These are phyloP conservation scores for Agelas oroides DNA, from an alignment of 37 sponge, comb jelly and placozoan genomes.

Conservation along the genomic window DNA sequence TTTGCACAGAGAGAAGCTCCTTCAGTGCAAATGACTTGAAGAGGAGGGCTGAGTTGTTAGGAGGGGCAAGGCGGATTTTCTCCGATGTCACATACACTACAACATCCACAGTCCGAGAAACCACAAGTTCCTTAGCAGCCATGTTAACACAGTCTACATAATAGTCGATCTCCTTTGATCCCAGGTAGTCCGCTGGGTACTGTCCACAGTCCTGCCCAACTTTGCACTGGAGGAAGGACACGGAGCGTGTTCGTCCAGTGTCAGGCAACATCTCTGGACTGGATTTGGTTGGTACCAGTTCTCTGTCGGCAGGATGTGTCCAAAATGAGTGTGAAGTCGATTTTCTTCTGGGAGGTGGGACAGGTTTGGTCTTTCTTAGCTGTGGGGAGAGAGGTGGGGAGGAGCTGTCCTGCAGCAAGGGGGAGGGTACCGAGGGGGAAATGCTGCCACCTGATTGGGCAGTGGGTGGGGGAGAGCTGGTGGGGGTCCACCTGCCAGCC, in stretches of 20 bases:
- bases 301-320: background rate
- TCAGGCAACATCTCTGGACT: background rate
- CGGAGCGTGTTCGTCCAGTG: background rate
- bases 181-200: slow-evolving; percentile 59
- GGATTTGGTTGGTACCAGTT: background rate
- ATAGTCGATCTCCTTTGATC: slow-evolving; percentile 47
- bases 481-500: too few relatives aligned
- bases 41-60: slow-evolving; percentile 37
- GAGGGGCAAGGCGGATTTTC: slow-evolving; percentile 66
- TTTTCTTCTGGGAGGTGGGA: slow-evolving; percentile 12
- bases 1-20: slow-evolving; percentile 42
- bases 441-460: too few relatives aligned
- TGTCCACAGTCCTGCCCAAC: slow-evolving; percentile 32
- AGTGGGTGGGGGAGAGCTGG: too few relatives aligned
- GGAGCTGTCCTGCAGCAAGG: too few relatives aligned
- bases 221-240: slow-evolving; percentile 38
- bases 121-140: slow-evolving; percentile 41
- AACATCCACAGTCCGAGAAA: slow-evolving; percentile 34
- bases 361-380: slow-evolving; percentile 3
- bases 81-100: slow-evolving; percentile 55
- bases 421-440: too few relatives aligned
- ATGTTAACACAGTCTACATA: slow-evolving; percentile 32
- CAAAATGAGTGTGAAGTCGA: background rate
- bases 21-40: slow-evolving; percentile 71
- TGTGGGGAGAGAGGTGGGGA: background rate